Base-by-base conservation (phyloP, 2,888 invertebrate genomes). In the Ophion costatus region DNA sequence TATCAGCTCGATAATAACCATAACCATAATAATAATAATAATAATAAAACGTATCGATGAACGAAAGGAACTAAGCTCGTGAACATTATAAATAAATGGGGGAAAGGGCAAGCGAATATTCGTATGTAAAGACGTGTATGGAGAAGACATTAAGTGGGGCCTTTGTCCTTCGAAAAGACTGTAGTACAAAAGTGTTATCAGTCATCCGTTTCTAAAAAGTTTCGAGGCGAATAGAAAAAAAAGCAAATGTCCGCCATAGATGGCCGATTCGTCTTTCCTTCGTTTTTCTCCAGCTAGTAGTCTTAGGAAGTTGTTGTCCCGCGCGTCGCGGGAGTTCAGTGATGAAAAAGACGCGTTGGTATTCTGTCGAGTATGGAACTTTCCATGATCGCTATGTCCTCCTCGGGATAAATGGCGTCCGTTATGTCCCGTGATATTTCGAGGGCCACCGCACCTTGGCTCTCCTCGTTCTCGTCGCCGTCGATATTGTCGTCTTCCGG, bases 281-380 rank as follows among this genome's bases (percentile, higher is more conserved):
- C 38, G 17, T 6, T 45, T 38, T 59, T 7, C 2, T 66, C 56
- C 1, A 73, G 71, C 56, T 57, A 20, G 9, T 33, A 17, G 51
- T 51, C 51, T 75, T 79, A 20, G 73, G 20, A 80, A 22, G 24
- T 59, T 20, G 20, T 9, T 67, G 33, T 61, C 45, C 71, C 57
- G 22, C 22, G 17, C 33, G 45, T 42, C 38, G 70, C 9, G 69
- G 51, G 51, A 24, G 22, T 80, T 82, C 71, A 87, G 59, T 87
- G 88, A 87, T 88, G 88, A 85, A 88, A 87, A 51, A 89, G 83
- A 64, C 88, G 88, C 38, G 90, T 88, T 71, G 88, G 86, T 88
- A 89, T 88, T 87, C 87, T 87, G 17, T 90, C 90, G 11, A 88
- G 87, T 80, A 87, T 82, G 11, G 85, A 86, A 64, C 88, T 87